Conservation (phyloP, 2,113 vertebrate species). For the Zosterops lateralis region DNA sequence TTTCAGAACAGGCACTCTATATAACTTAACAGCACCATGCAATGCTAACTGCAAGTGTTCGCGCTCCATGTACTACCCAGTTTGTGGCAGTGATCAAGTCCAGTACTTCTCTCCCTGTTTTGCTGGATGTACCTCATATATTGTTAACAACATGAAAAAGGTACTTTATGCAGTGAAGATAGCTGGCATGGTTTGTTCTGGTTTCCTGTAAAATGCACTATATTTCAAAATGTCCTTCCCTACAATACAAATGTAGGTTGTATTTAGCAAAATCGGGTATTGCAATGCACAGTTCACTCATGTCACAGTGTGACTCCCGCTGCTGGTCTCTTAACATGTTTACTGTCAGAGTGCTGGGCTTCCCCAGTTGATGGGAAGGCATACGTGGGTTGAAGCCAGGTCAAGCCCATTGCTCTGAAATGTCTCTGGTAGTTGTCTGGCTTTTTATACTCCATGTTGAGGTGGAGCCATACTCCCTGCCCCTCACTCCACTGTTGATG, state of each 20-base stretch:
- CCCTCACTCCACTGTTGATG: fast-evolving
- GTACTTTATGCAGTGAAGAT: conserved; percentile 37
- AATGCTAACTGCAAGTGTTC: conserved; percentile 74
- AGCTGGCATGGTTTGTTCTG: neutral
- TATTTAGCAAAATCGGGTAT: fast-evolving
- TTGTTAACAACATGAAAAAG: conserved; percentile 26
- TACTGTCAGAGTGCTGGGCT: fast-evolving
- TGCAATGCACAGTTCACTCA: neutral
- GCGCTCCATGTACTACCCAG: conserved; percentile 72
- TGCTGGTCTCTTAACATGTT: neutral
- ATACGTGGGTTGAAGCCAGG: neutral
- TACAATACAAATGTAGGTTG: neutral
- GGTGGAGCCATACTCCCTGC: neutral
- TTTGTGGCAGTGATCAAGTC: conserved; percentile 76
- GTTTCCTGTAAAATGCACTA: neutral
- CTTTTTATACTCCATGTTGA: neutral
- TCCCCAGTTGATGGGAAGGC: neutral
- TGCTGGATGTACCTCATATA: conserved; percentile 70
- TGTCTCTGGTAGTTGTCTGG: neutral
- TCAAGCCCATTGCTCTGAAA: neutral
- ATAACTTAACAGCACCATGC: conserved; percentile 72
- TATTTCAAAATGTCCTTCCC: neutral
- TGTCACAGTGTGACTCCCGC: neutral
- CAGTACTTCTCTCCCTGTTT: conserved; percentile 83
- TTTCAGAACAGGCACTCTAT: conserved; percentile 66